These are phyloP conservation scores for Drosophila rubida DNA, from an alignment of 2,888 invertebrate genomes.

Conservation along the genomic window DNA sequence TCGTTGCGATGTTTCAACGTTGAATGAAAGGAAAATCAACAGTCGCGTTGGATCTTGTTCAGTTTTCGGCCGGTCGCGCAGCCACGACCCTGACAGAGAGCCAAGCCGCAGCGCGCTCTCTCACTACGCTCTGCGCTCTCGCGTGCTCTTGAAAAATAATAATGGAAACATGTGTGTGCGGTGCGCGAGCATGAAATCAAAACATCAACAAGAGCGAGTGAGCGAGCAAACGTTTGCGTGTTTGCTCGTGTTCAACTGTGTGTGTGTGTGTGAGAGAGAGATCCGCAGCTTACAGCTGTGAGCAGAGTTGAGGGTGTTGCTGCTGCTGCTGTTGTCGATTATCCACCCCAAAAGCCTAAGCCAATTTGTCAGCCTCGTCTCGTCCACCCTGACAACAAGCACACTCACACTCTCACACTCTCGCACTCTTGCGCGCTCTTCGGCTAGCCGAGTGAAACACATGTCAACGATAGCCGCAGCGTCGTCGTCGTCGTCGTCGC, in stretches of 20 bases:
- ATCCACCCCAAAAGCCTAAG: conserved; percentile 46
- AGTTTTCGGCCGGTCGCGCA: conserved; percentile 62
- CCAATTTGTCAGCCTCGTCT: conserved; percentile 33
- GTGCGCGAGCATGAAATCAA: conserved; percentile 41
- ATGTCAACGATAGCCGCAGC: conserved; percentile 38
- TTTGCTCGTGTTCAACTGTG: neutral
- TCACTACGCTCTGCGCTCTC: conserved; percentile 28
- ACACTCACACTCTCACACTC: neutral
- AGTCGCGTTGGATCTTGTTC: conserved; percentile 84
- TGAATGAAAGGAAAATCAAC: conserved; percentile 85
- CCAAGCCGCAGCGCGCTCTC: conserved; percentile 9
- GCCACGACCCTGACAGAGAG: conserved; percentile 57
- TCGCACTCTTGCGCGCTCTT: neutral
- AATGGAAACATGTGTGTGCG: conserved; percentile 48
- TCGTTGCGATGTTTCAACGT: conserved; percentile 79
- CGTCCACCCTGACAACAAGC: conserved; percentile 47
- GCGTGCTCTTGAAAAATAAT: conserved; percentile 63
- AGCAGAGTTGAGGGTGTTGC: conserved; percentile 45
- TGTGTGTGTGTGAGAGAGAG: conserved; percentile 12
- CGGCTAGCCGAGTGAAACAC: conserved; percentile 41
- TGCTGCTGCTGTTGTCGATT: conserved; percentile 27
- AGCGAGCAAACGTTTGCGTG: neutral
- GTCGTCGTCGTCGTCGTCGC: conserved; percentile 1
- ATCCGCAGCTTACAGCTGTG: conserved; percentile 23
- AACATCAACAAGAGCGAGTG: conserved; percentile 53